Base-by-base conservation (phyloP, 2,888 invertebrate genomes). In the Blastobasis lacticolella region DNA sequence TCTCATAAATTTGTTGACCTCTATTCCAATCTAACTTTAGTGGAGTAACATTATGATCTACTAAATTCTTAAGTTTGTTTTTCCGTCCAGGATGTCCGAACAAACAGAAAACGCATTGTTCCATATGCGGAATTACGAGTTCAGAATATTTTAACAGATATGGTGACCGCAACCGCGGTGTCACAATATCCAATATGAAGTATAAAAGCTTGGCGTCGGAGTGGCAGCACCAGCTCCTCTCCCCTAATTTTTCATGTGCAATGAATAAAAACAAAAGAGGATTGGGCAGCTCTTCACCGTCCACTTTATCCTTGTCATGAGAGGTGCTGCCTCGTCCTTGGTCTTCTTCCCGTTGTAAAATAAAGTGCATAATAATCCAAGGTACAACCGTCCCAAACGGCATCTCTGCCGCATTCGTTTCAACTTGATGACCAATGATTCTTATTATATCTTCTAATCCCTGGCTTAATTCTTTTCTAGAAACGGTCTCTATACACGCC, bases 211-310 rank as follows among this genome's bases (percentile, higher is more conserved):
- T 92, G 0, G 95, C 95, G 60, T 94, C 92, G 57, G 93, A 91
- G 54, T 91, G 90, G 53, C 93, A 91, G 71, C 97, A 97, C 94
- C 94, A 95, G 0, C 91, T 90, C 68, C 82, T 90, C 73, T 82
- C 89, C 54, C 96, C 96, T 45, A 97, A 86, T 71, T 94, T 94
- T 63, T 96, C 95, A 75, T 97, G 97, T 2, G 93, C 96, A 45
- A 93, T 92, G 69, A 95, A 94, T 52, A 97, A 84, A 54, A 96
- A 88, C 80, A 93, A 90, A 49, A 96, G 82, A 0, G 95, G 94
- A 48, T 92, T 89, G 2, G 94, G 94, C 37, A 94, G 80, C 52
- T 91, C 91, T 57, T 91, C 91, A 61, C 70, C 65, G 8, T 89
- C 81, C 45, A 85, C 82, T 58, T 77, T 81, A 59, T 82, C 88